These are phyloP conservation scores for Macroramphosus scolopax DNA, from an alignment of 2,797 vertebrate genomes.

Conservation along the genomic window DNA sequence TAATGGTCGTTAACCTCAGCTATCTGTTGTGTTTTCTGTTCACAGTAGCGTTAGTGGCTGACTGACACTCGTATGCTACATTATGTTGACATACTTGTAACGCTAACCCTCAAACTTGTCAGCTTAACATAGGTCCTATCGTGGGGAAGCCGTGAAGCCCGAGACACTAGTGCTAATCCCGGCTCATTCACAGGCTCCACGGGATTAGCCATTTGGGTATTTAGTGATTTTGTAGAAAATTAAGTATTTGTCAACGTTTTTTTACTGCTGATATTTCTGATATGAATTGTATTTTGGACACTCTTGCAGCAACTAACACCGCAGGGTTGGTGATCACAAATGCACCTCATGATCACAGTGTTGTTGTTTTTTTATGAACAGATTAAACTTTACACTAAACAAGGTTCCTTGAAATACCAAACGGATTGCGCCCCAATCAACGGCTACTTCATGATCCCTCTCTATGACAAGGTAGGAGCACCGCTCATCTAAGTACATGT, in stretches of 20 bases:
- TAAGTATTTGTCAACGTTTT: too few relatives aligned
- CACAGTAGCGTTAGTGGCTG: too few relatives aligned
- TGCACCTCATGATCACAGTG: too few relatives aligned
- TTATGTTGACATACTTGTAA: not conserved
- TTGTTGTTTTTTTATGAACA: too few relatives aligned
- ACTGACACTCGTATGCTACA: rapidly evolving
- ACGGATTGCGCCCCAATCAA: constrained; percentile 98
- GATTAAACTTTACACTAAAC: constrained; percentile 97
- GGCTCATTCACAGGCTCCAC: constrained; percentile 38
- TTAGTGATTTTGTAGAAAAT: constrained; percentile 28
- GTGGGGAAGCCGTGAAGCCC: constrained; percentile 11
- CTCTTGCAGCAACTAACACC: too few relatives aligned
- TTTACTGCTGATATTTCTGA: too few relatives aligned
- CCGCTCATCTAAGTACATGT: not conserved
- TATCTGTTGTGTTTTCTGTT: not conserved
- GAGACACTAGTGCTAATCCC: constrained; percentile 38
- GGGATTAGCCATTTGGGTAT: constrained; percentile 51
- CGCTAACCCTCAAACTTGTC: not conserved
- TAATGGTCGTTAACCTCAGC: too few relatives aligned
- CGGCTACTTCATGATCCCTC: constrained; percentile 99
- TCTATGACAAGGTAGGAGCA: constrained; percentile 92
- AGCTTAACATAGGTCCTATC: not conserved
- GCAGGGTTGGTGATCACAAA: too few relatives aligned
- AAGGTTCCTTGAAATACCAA: constrained; percentile 96
- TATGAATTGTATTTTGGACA: too few relatives aligned